Conservation (phyloP, 2,888 invertebrate genomes). For the Apamea crenata region DNA sequence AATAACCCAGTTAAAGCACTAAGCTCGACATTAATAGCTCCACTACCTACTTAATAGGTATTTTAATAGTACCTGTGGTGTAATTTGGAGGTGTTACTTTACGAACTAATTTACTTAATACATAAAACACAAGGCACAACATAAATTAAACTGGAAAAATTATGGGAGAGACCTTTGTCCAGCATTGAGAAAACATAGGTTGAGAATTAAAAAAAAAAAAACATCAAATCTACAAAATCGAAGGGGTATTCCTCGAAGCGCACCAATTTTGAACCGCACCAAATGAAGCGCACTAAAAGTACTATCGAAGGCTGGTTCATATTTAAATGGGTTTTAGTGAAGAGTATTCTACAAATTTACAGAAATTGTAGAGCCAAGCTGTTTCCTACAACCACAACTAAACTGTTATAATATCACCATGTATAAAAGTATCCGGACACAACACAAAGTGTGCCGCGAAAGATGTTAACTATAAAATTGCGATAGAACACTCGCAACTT, state of each 20-base stretch:
- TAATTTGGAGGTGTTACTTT: background rate
- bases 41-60: background rate
- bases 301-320: no score
- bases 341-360: background rate
- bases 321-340: no score
- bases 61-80: background rate
- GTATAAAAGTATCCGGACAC: slow-evolving; percentile 5
- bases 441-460: slow-evolving; percentile 8
- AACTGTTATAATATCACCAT: background rate
- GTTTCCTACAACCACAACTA: background rate
- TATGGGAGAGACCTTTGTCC: background rate
- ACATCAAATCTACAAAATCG: no score
- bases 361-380: background rate
- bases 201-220: no score
- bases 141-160: background rate
- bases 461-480: slow-evolving; percentile 26
- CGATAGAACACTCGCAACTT: slow-evolving; percentile 18
- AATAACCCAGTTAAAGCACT: background rate
- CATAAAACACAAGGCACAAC: background rate
- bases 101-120: no score
- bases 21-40: background rate
- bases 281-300: no score
- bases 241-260: no score
- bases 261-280: no score
- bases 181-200: no score